phyloP scores from a whole-genome alignment of 2,888 invertebrate species.

The Trisateles emortualis region DNA sequence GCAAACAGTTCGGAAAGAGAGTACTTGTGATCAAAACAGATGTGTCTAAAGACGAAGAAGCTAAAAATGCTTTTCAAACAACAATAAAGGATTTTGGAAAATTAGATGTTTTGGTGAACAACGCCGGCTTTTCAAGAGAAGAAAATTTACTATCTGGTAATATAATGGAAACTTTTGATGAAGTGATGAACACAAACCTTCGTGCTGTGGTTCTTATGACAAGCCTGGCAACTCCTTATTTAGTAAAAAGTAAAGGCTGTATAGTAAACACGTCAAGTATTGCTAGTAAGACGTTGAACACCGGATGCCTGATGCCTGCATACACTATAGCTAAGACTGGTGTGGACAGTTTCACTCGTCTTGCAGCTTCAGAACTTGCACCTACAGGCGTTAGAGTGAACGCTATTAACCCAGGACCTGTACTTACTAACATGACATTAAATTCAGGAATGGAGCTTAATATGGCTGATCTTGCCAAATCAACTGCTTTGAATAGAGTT shows the following conservation, averaged over 20 bases:
- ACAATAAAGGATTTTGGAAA: conserved; percentile 53
- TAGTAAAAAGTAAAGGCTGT: conserved; percentile 56
- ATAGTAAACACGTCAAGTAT: conserved; percentile 59
- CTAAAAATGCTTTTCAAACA: conserved; percentile 43
- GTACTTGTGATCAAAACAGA: conserved; percentile 55
- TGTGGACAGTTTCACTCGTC: conserved; percentile 5
- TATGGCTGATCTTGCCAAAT: conserved; percentile 43
- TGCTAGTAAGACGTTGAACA: neutral
- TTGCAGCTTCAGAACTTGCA: conserved; percentile 3
- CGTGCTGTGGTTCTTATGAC: conserved; percentile 53
- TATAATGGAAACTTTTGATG: conserved; percentile 47
- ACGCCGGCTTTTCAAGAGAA: conserved; percentile 48
- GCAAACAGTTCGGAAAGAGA: conserved; percentile 31
- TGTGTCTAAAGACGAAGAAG: conserved; percentile 53
- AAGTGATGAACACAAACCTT: conserved; percentile 53
- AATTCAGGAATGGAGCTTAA: conserved; percentile 33
- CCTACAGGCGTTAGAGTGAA: conserved; percentile 10
- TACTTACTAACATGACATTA: neutral
- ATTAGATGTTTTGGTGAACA: conserved; percentile 60
- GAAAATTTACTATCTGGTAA: conserved; percentile 35
- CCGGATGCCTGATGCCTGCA: neutral
- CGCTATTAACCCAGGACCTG: conserved; percentile 8
- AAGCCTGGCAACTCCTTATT: conserved; percentile 48
- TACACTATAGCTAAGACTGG: conserved; percentile 15
- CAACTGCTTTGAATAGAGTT: conserved; percentile 49